Conservation (phyloP, 2,113 vertebrate species). For the Dromiciops gliroides region DNA sequence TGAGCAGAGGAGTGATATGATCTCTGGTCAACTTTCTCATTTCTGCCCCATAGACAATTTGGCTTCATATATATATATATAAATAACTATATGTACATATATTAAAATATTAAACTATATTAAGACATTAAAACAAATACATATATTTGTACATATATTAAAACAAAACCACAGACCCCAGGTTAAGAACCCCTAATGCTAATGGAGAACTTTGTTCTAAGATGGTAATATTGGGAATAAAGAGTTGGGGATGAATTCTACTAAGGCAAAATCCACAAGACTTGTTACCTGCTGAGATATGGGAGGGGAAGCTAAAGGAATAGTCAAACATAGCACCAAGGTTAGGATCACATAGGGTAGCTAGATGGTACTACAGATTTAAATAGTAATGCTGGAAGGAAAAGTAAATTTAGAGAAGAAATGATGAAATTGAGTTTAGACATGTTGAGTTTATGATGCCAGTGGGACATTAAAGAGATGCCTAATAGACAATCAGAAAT, state of each 20-base stretch:
- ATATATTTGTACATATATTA: not conserved
- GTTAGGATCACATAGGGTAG: not conserved
- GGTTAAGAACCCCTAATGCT: not conserved
- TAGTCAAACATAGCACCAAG: not conserved
- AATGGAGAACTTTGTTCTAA: not conserved
- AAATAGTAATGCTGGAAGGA: not conserved
- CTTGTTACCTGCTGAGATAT: not conserved
- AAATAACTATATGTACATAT: too few species aligned
- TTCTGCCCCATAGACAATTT: not conserved
- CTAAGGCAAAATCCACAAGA: not conserved
- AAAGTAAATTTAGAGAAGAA: not conserved
- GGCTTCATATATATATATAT: too few species aligned
- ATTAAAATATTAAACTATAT: too few species aligned
- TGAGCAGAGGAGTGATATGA: not conserved
- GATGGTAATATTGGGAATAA: not conserved
- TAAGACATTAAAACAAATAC: too few species aligned
- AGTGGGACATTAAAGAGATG: not conserved
- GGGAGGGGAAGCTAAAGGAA: not conserved
- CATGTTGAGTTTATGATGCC: not conserved
- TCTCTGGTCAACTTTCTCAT: not conserved
- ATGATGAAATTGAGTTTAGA: not conserved
- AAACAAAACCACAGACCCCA: not conserved
- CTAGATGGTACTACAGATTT: not conserved
- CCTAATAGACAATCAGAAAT: not conserved
- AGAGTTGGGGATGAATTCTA: not conserved